These are phyloP conservation scores for Stigmatopora nigra DNA, from an alignment of 2,113 vertebrate genomes.

Conservation along the genomic window DNA sequence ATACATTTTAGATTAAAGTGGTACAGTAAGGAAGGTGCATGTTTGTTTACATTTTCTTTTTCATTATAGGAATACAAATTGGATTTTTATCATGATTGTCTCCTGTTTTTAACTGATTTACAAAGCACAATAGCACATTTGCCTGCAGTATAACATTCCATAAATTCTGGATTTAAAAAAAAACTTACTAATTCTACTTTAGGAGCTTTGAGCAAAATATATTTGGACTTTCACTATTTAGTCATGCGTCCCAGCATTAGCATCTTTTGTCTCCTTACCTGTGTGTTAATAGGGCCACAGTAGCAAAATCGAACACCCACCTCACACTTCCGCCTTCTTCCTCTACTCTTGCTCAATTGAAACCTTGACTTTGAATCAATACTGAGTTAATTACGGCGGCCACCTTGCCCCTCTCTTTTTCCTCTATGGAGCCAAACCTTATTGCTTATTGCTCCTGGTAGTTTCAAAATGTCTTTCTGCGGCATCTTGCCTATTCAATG, in stretches of 20 bases:
- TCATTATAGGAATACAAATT: neutral
- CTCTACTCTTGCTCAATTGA: conserved; percentile 42
- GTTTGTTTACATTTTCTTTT: conserved; percentile 22
- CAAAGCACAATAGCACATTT: neutral
- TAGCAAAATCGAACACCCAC: conserved; percentile 40
- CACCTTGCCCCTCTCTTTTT: conserved; percentile 32
- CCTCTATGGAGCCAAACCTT: conserved; percentile 33
- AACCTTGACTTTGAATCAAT: conserved; percentile 56
- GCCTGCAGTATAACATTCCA: neutral
- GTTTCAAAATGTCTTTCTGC: conserved; percentile 32
- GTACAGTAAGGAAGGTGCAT: conserved; percentile 5
- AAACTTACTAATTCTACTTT: conserved; percentile 13
- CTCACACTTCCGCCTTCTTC: conserved; percentile 44
- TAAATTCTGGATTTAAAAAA: neutral
- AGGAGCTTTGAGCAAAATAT: conserved; percentile 3
- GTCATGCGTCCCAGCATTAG: conserved; percentile 24
- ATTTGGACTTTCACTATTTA: conserved; percentile 26
- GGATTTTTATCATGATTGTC: neutral
- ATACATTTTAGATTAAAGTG: conserved; percentile 17
- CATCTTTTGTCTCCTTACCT: conserved; percentile 30
- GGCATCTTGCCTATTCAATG: conserved; percentile 46
- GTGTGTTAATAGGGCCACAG: conserved; percentile 56
- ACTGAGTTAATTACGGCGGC: conserved; percentile 57
- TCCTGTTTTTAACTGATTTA: conserved; percentile 20
- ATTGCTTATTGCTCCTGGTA: conserved; percentile 27